phyloP scores from a whole-genome alignment of 92 coral and sea anemone genomes.

The Epizoanthus scotinus region DNA sequence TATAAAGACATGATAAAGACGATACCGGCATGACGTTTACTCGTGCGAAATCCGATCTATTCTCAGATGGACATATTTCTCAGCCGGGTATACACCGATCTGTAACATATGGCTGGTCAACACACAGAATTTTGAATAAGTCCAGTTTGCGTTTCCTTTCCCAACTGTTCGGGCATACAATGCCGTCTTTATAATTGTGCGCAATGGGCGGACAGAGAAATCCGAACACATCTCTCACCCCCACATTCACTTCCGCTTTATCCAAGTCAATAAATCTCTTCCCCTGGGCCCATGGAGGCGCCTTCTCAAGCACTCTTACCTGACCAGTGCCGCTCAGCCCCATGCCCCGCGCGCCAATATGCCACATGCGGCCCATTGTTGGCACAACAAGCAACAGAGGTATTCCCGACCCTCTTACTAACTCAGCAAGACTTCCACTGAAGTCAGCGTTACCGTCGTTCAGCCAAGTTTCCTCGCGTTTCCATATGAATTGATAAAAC shows the following conservation, averaged over 20 bases:
- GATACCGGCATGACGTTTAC: too few relatives aligned
- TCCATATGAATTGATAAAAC: conserved; percentile 38
- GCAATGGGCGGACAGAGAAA: conserved; percentile 43
- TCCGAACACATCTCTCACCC: conserved; percentile 47
- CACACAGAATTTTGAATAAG: conserved; percentile 38
- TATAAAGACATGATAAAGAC: too few relatives aligned
- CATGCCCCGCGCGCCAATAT: conserved; percentile 46
- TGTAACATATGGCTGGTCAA: conserved; percentile 40
- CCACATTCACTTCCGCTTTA: conserved; percentile 37
- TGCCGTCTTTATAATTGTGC: background rate
- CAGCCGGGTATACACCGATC: conserved; percentile 33
- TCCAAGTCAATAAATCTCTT: conserved; percentile 41
- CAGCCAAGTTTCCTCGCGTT: conserved; percentile 38
- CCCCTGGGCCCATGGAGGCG: conserved; percentile 43
- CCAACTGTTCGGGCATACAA: conserved; percentile 9
- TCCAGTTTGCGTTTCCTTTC: conserved; percentile 17
- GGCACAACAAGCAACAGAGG: conserved; percentile 42
- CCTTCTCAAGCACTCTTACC: conserved; percentile 5
- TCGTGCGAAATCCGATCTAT: too few relatives aligned
- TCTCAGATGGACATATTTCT: too few relatives aligned
- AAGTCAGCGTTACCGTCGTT: conserved; percentile 38
- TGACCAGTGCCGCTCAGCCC: conserved; percentile 36
- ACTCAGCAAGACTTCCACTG: conserved; percentile 34
- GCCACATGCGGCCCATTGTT: conserved; percentile 55
- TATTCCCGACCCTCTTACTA: background rate